Percentiles rank a stretch among this genome's conserved stretches.
phyloP scores from a whole-genome alignment of 2,888 invertebrate species.

The Ectemnius lituratus region DNA sequence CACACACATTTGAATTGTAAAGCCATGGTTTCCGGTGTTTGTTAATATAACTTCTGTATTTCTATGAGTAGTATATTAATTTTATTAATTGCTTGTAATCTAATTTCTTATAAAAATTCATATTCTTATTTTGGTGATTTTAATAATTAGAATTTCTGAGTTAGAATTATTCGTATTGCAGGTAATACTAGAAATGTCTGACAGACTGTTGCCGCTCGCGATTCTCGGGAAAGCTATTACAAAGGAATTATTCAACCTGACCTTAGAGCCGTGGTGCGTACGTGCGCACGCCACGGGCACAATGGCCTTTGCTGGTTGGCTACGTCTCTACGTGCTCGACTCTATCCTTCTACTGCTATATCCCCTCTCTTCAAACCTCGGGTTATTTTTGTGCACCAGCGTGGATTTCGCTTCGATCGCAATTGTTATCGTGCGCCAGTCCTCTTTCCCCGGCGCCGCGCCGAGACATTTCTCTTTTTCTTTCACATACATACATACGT shows the following conservation, averaged over 20 bases:
- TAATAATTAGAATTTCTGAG: too few relatives aligned
- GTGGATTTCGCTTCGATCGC: constrained; percentile 47
- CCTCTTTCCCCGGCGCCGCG: neutral
- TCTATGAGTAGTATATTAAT: too few relatives aligned
- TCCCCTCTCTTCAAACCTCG: neutral
- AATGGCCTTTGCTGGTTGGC: constrained; percentile 26
- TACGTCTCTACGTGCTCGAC: constrained; percentile 37
- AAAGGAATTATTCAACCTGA: constrained; percentile 47
- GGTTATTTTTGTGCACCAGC: constrained; percentile 40
- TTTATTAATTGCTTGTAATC: too few relatives aligned
- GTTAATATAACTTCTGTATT: too few relatives aligned
- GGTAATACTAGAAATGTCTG: neutral
- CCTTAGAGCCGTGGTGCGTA: constrained; percentile 31
- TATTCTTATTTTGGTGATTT: too few relatives aligned
- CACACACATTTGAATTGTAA: too few relatives aligned
- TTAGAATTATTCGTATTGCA: too few relatives aligned
- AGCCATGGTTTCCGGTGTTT: too few relatives aligned
- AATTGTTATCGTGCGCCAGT: constrained; percentile 39
- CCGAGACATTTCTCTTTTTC: constrained; percentile 17
- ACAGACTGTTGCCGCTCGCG: neutral
- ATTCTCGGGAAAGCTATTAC: constrained; percentile 38
- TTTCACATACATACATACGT: too few relatives aligned
- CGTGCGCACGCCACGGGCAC: constrained; percentile 29
- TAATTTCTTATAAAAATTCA: too few relatives aligned
- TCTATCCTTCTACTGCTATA: constrained; percentile 33